A percentile compares a stretch with the other conserved stretches of the same genome.
Evolutionary conservation across 2,797 vertebrate species (phyloP).

Genomic region (Molossus alvarezi): DNA sequence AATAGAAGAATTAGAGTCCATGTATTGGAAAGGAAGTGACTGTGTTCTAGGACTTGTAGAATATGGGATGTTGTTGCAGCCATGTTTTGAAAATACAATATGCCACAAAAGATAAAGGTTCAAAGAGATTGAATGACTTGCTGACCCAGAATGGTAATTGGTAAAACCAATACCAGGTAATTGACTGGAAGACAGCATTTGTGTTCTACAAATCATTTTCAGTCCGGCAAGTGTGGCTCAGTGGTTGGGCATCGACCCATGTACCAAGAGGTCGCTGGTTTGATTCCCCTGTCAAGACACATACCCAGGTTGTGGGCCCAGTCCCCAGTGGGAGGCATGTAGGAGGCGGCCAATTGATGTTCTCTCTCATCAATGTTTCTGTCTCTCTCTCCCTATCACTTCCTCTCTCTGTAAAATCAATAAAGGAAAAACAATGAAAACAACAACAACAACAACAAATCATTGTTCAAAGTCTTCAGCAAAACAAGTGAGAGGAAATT

Average conservation of each 20-base stretch:
- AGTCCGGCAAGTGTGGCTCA: neutral
- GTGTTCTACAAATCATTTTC: neutral
- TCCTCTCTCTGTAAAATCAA: too few relatives aligned
- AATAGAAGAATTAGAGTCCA: neutral
- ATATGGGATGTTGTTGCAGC: neutral
- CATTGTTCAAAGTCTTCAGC: neutral
- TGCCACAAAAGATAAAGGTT: constrained; percentile 32
- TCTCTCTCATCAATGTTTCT: too few relatives aligned
- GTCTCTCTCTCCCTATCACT: too few relatives aligned
- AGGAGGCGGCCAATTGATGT: too few relatives aligned
- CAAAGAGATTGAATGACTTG: constrained; percentile 5
- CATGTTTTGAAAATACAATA: constrained; percentile 26
- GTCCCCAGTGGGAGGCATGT: too few relatives aligned
- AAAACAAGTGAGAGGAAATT: constrained; percentile 6
- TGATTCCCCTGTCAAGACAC: too few relatives aligned
- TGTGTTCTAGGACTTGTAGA: neutral
- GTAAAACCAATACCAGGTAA: neutral
- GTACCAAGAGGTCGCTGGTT: too few relatives aligned
- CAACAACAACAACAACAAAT: neutral
- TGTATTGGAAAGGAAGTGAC: neutral
- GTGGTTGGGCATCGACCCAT: too few relatives aligned
- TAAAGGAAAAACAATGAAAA: too few relatives aligned
- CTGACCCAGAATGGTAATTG: neutral
- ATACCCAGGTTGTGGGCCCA: too few relatives aligned
- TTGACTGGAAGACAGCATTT: constrained; percentile 22